A percentile compares a stretch with the other conserved stretches of the same genome.
These are phyloP conservation scores for Pelodytes ibericus DNA, from an alignment of 2,797 vertebrate species.

Conservation along the genomic window DNA sequence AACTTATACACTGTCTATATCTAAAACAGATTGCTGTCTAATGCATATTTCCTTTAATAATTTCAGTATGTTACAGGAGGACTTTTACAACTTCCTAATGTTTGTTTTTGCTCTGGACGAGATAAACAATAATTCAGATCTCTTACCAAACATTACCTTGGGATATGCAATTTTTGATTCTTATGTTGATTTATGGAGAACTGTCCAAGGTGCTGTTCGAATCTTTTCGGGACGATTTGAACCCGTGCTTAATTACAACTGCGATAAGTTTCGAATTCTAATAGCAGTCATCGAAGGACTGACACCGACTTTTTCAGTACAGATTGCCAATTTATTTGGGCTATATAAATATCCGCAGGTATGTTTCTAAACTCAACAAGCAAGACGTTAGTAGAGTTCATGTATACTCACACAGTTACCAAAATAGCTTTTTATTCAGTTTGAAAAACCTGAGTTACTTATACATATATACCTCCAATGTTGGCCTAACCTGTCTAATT, in stretches of 20 bases:
- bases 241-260: background rate
- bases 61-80: conserved; percentile 6
- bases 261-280: background rate
- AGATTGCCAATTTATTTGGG: background rate
- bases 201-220: background rate
- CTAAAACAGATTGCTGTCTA: too few relatives aligned
- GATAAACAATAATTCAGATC: background rate
- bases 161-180: background rate
- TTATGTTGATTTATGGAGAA: background rate
- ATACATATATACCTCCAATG: too few relatives aligned
- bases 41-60: background rate
- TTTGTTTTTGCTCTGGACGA: background rate
- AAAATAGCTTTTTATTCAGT: too few relatives aligned
- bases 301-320: background rate
- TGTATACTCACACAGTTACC: too few relatives aligned
- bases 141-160: background rate
- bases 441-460: too few relatives aligned
- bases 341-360: conserved; percentile 11
- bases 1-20: too few relatives aligned
- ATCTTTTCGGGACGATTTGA: background rate
- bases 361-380: too few relatives aligned
- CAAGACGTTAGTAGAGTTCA: too few relatives aligned
- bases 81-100: conserved; percentile 7
- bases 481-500: too few relatives aligned
- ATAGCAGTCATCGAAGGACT: conserved; percentile 2